Evolutionary conservation across 2,888 invertebrate genomes (phyloP), one percentile per base, ranked within the genome.

Genomic region (Sthenelais limicola): DNA sequence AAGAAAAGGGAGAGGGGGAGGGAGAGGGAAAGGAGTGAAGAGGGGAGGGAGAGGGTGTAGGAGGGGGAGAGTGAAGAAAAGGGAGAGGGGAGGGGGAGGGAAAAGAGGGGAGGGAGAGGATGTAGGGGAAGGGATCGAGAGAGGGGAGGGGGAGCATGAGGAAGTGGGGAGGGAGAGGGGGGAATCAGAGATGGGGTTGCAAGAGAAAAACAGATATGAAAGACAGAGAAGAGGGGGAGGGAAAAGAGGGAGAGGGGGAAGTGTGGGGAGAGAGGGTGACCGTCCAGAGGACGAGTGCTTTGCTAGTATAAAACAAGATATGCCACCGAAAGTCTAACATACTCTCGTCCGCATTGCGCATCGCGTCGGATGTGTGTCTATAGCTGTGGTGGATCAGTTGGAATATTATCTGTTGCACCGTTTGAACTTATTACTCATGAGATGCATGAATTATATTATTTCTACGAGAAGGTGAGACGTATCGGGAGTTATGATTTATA

Each of bases 231-330:
- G 30, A 1, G 30, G 30, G 30, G 56, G 18, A 35, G 56, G 30
- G 30, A 1, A 4, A 4, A 35, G 56, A 35, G 56, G 30, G 54
- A 30, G 30, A 5, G 32, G 5, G 54, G 5, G 54, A 32, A 32
- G 28, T 21, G 30, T 21, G 32, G 54, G 54, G 54, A 26, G 54
- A 32, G 54, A n/a, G n/a, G n/a, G n/a, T n/a, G n/a, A n/a, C n/a
- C n/a, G n/a, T n/a, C n/a, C n/a, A n/a, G n/a, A n/a, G n/a, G n/a
- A n/a, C n/a, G n/a, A n/a, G n/a, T n/a, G n/a, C n/a, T n/a, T n/a
- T n/a, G n/a, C n/a, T n/a, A n/a, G n/a, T n/a, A n/a, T n/a, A n/a
- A n/a, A n/a, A n/a, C n/a, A n/a, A n/a, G n/a, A n/a, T n/a, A n/a
- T n/a, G n/a, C n/a, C n/a, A n/a, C n/a, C n/a, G n/a, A n/a, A n/a